Evolutionary conservation across 2,797 vertebrate species (phyloP).

Genomic region (Remorina albescens): DNA sequence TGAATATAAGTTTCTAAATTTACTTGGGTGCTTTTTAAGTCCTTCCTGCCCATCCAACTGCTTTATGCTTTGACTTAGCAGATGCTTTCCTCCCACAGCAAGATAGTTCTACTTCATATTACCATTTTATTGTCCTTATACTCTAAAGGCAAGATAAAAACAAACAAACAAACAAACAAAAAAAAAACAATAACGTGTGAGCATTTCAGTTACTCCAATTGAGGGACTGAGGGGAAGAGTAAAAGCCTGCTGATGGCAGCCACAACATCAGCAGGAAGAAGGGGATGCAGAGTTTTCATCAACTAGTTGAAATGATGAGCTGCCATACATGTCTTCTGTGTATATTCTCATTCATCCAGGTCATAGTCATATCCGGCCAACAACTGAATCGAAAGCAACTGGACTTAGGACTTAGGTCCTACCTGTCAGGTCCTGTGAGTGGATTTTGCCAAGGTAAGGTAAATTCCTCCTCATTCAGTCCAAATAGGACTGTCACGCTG

Average conservation of each 20-base stretch:
- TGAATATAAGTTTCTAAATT: slow-evolving; percentile 74
- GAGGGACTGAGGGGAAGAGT: slow-evolving; percentile 42
- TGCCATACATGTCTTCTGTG: too few species aligned
- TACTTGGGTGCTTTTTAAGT: slow-evolving; percentile 69
- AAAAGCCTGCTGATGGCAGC: slow-evolving; percentile 38
- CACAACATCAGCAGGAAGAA: not conserved
- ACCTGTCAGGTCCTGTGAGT: too few species aligned
- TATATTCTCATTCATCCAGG: too few species aligned
- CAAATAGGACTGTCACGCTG: slow-evolving; percentile 78
- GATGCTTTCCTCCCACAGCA: slow-evolving; percentile 27
- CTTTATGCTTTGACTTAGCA: slow-evolving; percentile 20
- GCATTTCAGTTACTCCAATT: slow-evolving; percentile 37
- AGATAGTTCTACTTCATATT: slow-evolving; percentile 47
- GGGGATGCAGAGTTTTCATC: slow-evolving; percentile 60
- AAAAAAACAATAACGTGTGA: slow-evolving; percentile 14
- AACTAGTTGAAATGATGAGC: slow-evolving; percentile 72
- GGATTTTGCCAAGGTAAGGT: slow-evolving; percentile 78
- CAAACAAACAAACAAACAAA: not conserved
- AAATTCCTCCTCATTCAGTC: slow-evolving; percentile 73
- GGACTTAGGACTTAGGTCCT: too few species aligned
- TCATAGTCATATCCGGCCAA: too few species aligned
- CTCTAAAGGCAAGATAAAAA: too few species aligned
- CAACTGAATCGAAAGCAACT: too few species aligned
- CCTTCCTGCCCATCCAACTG: slow-evolving; percentile 60
- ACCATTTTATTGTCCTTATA: slow-evolving; percentile 56